A percentile compares a stretch with the other conserved stretches of the same genome.
Evolutionary conservation across 1,140 invertebrate genomes (phyloP).

Genomic region (Diachasma alloeum): DNA sequence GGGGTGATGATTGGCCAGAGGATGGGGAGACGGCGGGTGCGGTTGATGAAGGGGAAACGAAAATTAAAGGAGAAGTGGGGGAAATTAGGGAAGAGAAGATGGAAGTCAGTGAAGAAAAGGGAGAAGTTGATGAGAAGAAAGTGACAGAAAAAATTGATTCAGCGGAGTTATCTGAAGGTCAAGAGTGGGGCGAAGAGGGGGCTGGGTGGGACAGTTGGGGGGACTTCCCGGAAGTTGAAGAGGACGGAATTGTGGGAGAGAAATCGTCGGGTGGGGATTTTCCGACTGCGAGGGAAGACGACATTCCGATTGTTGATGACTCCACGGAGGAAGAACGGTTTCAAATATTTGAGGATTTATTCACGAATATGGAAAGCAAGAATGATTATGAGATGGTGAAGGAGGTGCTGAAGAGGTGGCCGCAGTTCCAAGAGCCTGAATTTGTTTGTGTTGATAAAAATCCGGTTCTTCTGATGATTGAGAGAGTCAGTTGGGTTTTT

Average conservation of each 20-base stretch:
- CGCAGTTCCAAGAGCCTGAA: constrained; percentile 43
- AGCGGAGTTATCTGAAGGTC: background rate
- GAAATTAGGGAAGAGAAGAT: background rate
- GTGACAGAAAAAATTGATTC: background rate
- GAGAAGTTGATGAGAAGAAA: background rate
- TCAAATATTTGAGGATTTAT: constrained; percentile 44
- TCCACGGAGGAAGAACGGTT: constrained; percentile 50
- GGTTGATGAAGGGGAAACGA: background rate
- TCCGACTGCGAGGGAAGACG: background rate
- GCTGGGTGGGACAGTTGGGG: constrained; percentile 42
- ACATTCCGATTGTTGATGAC: constrained; percentile 19
- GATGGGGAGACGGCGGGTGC: background rate
- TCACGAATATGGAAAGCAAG: constrained; percentile 38
- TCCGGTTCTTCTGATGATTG: constrained; percentile 49
- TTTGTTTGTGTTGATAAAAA: constrained; percentile 43
- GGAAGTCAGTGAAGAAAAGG: background rate
- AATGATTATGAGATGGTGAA: constrained; percentile 50
- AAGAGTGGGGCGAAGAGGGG: constrained; percentile 1
- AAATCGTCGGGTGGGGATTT: background rate
- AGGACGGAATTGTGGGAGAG: background rate
- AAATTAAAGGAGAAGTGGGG: background rate
- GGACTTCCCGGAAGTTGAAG: background rate
- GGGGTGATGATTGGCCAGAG: background rate
- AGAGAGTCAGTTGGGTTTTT: constrained; percentile 31
- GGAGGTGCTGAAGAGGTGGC: constrained; percentile 45